Evolutionary conservation across 2,113 vertebrate species (phyloP).

Genomic region (Elachura formosa): DNA sequence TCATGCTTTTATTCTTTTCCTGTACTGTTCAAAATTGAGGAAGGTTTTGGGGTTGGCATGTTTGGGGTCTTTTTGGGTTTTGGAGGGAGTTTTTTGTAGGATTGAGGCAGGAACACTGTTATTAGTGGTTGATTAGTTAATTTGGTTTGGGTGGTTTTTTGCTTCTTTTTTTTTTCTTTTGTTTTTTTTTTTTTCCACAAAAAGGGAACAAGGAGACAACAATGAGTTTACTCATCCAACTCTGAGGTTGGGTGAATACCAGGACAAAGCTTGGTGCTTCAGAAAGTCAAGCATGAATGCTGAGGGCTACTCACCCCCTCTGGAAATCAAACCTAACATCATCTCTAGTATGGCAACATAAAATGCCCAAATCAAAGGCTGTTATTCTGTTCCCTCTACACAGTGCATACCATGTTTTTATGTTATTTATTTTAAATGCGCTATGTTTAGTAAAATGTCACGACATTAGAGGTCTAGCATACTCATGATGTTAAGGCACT

Average conservation of each 20-base stretch:
- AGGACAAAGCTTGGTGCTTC: neutral
- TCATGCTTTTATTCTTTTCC: neutral
- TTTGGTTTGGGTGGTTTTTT: neutral
- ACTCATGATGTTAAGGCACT: neutral
- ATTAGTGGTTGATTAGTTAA: neutral
- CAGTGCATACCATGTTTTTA: neutral
- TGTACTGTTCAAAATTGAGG: neutral
- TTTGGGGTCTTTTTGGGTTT: neutral
- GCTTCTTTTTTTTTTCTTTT: no score
- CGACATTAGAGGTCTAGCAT: neutral
- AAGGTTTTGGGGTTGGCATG: neutral
- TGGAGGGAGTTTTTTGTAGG: neutral
- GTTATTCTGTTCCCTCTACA: neutral
- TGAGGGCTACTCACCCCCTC: rapidly evolving
- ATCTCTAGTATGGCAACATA: neutral
- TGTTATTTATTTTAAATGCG: neutral
- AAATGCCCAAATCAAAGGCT: neutral
- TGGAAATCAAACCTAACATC: neutral
- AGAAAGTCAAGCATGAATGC: neutral
- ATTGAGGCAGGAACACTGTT: rapidly evolving
- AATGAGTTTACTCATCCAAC: neutral
- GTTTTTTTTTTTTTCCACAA: neutral
- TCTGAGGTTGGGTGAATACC: neutral
- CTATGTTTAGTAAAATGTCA: neutral
- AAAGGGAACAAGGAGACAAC: neutral